Evolutionary conservation across 2,888 invertebrate species (phyloP), one percentile per base, ranked within the genome.

Genomic region (Andrena bicolor): DNA sequence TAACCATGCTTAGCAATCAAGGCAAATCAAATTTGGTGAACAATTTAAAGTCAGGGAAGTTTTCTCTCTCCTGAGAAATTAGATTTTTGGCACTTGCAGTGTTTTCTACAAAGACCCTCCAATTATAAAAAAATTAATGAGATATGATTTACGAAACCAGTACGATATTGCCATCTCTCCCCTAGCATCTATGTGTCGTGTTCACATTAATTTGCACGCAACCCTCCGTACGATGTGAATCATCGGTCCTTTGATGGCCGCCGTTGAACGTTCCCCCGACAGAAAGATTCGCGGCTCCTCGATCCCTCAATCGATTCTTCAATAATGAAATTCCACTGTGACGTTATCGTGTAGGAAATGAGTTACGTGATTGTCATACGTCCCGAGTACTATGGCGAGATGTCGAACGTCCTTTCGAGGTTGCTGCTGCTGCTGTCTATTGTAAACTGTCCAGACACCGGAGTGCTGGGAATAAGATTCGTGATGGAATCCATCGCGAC

Each of bases 281-380:
- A 71, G 76, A 80, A 83, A 83, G 84, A 84, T 86, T 83, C 60
- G 75, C 80, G 87, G 82, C 73, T 76, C 68, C 65, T 79, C 83
- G 80, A 87, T 76, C 80, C 83, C 58, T 83, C 83, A 79, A 86
- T 85, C 88, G 83, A 63, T 87, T 83, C 73, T 85, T 83, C 86
- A 82, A 88, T 87, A 90, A 89, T 88, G 84, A 88, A 90, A 91
- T 90, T 89, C 90, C 88, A 82, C 75, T 76, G 72, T 87, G 88
- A 89, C 87, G 86, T 90, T 90, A 90, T 90, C 89, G 85, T 86
- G 87, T 91, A 89, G 90, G 90, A 91, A 90, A 91, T 90, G 90
- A 89, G 84, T 81, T 90, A 91, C 91, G 91, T 91, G 91, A 88
- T 83, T 79, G 83, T 87, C 89, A 91, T 91, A 88, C 86, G 58